Base-by-base conservation (phyloP, 2,113 vertebrate genomes). In the Haemorhous mexicanus region DNA sequence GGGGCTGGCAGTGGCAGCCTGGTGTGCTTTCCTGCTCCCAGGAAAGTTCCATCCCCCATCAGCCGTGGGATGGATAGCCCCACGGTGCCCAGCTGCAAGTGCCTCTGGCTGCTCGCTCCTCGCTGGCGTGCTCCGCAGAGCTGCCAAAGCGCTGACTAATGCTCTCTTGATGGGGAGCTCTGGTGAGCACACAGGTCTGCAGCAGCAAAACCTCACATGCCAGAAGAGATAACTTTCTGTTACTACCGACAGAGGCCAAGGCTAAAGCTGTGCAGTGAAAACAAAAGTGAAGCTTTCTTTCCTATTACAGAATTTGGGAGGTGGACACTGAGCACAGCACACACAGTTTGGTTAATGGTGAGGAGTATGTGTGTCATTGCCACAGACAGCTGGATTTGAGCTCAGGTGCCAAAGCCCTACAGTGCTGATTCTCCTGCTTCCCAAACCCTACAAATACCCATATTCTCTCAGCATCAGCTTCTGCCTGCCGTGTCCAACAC, bases 21-120 rank as follows among this genome's bases (percentile, higher is more conserved):
- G 22, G 17, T 2, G 1, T 16, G 22, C 28, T 55, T n/a, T 58
- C 41, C 58, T 78, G 52, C 62, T 87, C 35, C 18, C 61, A 16
- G 64, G 7, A 18, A 79, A 30, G 43, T 55, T 66, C 56, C 0
- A 0, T n/a, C 59, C 24, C 52, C 9, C 7, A 2, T 28, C 55
- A 70, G 73, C 21, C 1, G 0, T 5, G 46, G 24, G 46, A 26
- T 4, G 24, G 46, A 26, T 3, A 43, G 44, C 83, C 53, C 11
- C 39, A 9, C 0, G 1, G 58, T 67, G 62, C 46, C 37, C 53
- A 52, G 79, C 72, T 79, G 75, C 53, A 47, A 4, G 46, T 2
- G 0, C 52, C 47, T 37, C 69, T 35, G 74, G 33, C 56, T 70
- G 80, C 50, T 72, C 0, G 0, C 20, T 83, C 53, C 4, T 5